A percentile compares a stretch with the other conserved stretches of the same genome.
Conservation (phyloP, 2,797 vertebrate species). For the Pangasius sanitwongsei region DNA sequence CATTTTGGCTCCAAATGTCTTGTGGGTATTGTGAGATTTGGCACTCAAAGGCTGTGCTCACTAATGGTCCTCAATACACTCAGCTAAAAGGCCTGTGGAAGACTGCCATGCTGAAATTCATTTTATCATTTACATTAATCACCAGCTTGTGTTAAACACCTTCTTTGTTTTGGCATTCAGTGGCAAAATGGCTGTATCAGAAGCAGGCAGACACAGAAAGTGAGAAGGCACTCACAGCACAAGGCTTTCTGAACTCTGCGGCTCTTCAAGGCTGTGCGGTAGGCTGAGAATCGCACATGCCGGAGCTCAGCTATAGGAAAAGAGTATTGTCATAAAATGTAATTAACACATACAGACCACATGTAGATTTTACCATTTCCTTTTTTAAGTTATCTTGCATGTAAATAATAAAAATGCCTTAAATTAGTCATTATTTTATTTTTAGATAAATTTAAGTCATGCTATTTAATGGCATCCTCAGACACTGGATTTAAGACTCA, state of each 20-base stretch:
- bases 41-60: conserved; percentile 10
- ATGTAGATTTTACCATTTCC: not conserved
- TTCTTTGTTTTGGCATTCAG: not conserved
- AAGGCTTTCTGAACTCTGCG: conserved; percentile 82
- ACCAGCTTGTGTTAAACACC: conserved; percentile 14
- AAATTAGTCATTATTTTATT: not conserved
- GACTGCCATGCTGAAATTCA: conserved; percentile 31
- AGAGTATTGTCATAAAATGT: conserved; percentile 19
- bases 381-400: not conserved
- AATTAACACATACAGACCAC: not conserved
- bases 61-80: conserved; percentile 11
- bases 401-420: not conserved
- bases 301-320: conserved; percentile 78
- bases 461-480: not conserved
- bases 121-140: conserved; percentile 23
- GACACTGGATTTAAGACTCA: conserved; percentile 61
- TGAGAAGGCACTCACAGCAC: conserved; percentile 74
- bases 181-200: not conserved
- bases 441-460: not conserved
- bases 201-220: not conserved
- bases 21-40: conserved; percentile 22
- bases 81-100: conserved; percentile 24
- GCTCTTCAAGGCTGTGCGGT: conserved; percentile 86
- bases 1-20: conserved; percentile 29
- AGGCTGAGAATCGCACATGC: conserved; percentile 84